phyloP scores from a whole-genome alignment of 1,140 invertebrate genomes.

The Trachymyrmex cornetzi region DNA sequence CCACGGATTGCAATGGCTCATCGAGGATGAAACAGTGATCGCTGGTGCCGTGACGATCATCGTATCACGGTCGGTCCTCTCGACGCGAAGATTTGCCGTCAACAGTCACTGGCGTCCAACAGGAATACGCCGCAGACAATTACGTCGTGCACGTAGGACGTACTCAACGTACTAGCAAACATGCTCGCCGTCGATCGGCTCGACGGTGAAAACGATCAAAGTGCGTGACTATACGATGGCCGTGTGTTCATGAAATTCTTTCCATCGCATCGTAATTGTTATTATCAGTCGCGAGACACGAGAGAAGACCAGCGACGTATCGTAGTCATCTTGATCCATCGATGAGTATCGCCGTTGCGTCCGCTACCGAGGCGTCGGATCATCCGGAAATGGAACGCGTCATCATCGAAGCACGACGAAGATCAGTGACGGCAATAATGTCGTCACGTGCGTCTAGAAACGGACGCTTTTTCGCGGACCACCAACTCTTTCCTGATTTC shows the following conservation, averaged over 20 bases:
- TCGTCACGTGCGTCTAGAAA: conserved; percentile 49
- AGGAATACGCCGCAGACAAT: conserved; percentile 8
- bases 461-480: conserved; percentile 42
- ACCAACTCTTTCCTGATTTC: conserved; percentile 11
- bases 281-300: conserved; percentile 47
- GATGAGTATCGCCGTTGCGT: background rate
- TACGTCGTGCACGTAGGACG: conserved; percentile 67
- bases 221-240: conserved; percentile 79
- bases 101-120: background rate
- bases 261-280: conserved; percentile 40
- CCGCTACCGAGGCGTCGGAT: conserved; percentile 3
- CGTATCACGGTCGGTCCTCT: conserved; percentile 51
- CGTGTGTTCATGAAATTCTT: conserved; percentile 83
- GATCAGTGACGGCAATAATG: conserved; percentile 20
- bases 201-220: conserved; percentile 71
- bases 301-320: conserved; percentile 28
- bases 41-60: conserved; percentile 58
- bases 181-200: conserved; percentile 50
- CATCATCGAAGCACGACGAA: conserved; percentile 29
- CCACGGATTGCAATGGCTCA: conserved; percentile 83
- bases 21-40: conserved; percentile 83
- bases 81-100: conserved; percentile 7
- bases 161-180: conserved; percentile 35
- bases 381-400: conserved; percentile 12
- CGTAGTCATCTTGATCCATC: conserved; percentile 13